A percentile compares a stretch with the other conserved stretches of the same genome.
Conservation (phyloP, 2,797 vertebrate species). For the Brachyrhaphis roseni region DNA sequence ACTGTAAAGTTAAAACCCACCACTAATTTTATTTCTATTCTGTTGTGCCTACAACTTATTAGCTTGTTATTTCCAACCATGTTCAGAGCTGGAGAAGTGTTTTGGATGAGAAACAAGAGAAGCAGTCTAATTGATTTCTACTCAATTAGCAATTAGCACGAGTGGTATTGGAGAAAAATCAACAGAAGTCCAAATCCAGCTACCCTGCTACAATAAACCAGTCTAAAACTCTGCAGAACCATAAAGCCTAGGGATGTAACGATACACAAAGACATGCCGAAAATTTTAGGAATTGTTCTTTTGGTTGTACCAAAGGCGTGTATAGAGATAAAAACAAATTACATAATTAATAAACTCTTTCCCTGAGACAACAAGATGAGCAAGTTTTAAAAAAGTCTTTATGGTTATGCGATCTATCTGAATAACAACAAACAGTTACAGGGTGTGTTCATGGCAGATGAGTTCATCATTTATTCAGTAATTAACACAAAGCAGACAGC, state of each 20-base stretch:
- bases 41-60: background rate
- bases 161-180: background rate
- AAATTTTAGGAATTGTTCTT: background rate
- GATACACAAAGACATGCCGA: background rate
- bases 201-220: background rate
- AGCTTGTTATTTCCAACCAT: background rate
- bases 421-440: slow-evolving; percentile 7
- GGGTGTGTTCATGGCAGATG: slow-evolving; percentile 41
- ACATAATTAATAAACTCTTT: background rate
- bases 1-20: background rate
- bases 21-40: background rate
- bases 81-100: background rate
- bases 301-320: background rate
- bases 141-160: background rate
- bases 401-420: slow-evolving; percentile 4
- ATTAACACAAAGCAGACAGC: slow-evolving; percentile 65
- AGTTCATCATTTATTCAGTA: slow-evolving; percentile 61
- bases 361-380: background rate
- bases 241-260: background rate
- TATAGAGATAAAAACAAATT: background rate
- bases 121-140: background rate
- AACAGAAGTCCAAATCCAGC: background rate
- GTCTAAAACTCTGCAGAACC: background rate
- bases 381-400: background rate
- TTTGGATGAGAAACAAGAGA: background rate